phyloP scores from a whole-genome alignment of 2,113 vertebrate genomes.

The Chrysochloris asiatica region DNA sequence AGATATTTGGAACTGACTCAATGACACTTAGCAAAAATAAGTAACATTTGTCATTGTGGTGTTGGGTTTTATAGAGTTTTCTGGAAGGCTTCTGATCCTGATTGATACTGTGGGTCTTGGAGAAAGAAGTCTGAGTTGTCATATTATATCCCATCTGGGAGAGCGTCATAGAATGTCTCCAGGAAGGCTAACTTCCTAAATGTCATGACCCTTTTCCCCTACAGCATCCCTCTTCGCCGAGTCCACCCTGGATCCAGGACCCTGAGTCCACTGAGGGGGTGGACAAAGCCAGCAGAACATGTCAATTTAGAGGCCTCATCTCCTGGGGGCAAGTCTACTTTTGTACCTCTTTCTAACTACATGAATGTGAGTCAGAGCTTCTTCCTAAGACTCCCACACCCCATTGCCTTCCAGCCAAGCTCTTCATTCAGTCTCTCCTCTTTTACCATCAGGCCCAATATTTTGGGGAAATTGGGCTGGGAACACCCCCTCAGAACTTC shows the following conservation, averaged over 20 bases:
- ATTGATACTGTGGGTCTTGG: rapidly evolving
- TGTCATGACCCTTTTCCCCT: background rate
- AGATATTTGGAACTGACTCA: too few relatives aligned
- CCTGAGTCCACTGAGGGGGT: slow-evolving; percentile 76
- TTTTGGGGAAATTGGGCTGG: slow-evolving; percentile 89
- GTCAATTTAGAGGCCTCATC: background rate
- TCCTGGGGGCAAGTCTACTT: background rate
- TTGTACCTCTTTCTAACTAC: slow-evolving; percentile 88
- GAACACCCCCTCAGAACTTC: slow-evolving; percentile 91
- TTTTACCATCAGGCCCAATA: slow-evolving; percentile 88
- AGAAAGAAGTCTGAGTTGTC: background rate
- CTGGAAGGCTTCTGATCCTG: background rate
- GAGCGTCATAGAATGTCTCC: background rate
- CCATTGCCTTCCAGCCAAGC: rapidly evolving
- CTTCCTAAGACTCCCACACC: background rate
- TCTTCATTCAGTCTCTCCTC: background rate
- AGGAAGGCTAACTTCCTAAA: background rate
- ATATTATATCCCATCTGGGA: too few relatives aligned
- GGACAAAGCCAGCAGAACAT: background rate
- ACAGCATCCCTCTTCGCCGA: slow-evolving; percentile 88
- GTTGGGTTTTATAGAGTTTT: too few relatives aligned
- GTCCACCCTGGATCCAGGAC: slow-evolving; percentile 76
- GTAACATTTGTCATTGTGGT: too few relatives aligned
- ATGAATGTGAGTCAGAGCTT: slow-evolving; percentile 86
- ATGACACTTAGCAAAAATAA: too few relatives aligned